Conservation (phyloP, 1,140 invertebrate genomes). For the Musca vetustissima region DNA sequence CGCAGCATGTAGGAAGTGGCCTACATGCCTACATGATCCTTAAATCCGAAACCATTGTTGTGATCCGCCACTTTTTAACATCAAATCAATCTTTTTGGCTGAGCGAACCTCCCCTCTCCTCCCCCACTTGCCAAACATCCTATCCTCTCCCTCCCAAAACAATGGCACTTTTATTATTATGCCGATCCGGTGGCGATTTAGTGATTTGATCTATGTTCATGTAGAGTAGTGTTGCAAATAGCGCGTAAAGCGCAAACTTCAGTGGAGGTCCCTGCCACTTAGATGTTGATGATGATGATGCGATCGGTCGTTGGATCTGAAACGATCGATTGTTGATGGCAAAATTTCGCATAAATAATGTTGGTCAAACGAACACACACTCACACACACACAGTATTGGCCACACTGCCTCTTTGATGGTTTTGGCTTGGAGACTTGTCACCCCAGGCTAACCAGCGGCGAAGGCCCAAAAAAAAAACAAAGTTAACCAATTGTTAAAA, state of each 20-base stretch:
- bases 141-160: too few species aligned
- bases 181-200: constrained; percentile 1
- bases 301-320: background rate
- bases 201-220: constrained; percentile 23
- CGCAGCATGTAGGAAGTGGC: too few species aligned
- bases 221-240: constrained; percentile 23
- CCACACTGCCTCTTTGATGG: background rate
- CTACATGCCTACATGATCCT: too few species aligned
- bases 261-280: constrained; percentile 30
- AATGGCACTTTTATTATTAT: too few species aligned
- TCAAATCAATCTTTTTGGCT: background rate
- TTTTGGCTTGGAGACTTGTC: constrained; percentile 3
- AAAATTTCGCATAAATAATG: background rate
- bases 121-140: background rate
- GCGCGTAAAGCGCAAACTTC: constrained; percentile 30
- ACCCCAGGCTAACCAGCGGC: constrained; percentile 1
- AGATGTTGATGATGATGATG: constrained; percentile 3
- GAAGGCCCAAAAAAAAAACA: too few species aligned
- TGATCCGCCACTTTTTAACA: too few species aligned
- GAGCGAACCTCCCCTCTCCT: background rate
- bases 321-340: too few species aligned
- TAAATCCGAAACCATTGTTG: too few species aligned
- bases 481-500: too few species aligned
- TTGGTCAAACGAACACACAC: background rate
- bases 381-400: too few species aligned